Base-by-base conservation (phyloP, 2,797 vertebrate species). In the Silurus lanzhouensis region DNA sequence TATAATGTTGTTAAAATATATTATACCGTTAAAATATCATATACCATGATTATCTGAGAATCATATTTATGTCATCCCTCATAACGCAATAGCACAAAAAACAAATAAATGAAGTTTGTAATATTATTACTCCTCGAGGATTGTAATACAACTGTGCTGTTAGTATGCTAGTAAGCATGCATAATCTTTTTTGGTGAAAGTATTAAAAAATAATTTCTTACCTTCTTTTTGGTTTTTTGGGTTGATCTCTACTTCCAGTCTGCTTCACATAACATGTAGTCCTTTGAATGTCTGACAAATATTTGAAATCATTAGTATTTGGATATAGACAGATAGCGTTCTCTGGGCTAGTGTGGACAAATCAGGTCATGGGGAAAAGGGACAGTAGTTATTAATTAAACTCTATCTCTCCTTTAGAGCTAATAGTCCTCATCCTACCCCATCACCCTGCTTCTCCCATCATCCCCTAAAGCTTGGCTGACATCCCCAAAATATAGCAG, bases 361-460 rank as follows among this genome's bases (percentile, higher is more conserved):
- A 81, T 67, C 63, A 81, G 94, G 93, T 94, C 93, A 93, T 91
- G 89, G 91, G 90, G 93, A 93, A 93, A 94, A 88, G 88, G 94
- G 92, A 85, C 92, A 88, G 92, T 95, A 92, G 95, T 96, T 96
- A 95, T 95, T 96, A 95, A 96, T 96, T 95, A 96, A 96, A 92
- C 95, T 94, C 91, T 93, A 90, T 85, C 90, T 85, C 86, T 84
- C 84, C 86, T 90, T 91, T 87, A 86, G 89, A 55, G 76, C 83
- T 86, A 88, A 83, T 92, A 88, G 83, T 88, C 87, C 85, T 82
- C 85, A 63, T 31, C 20, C 79, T 52, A 38, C 5, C 58, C 22
- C 3, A 63, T 83, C 2, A 68, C 67, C 72, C 74, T 58, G 70
- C 67, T 68, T 87, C 68, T 86, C 60, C 85, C 89, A 89, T 89